Base-by-base conservation (phyloP, 2,113 vertebrate species). In the Probosciger aterrimus region DNA sequence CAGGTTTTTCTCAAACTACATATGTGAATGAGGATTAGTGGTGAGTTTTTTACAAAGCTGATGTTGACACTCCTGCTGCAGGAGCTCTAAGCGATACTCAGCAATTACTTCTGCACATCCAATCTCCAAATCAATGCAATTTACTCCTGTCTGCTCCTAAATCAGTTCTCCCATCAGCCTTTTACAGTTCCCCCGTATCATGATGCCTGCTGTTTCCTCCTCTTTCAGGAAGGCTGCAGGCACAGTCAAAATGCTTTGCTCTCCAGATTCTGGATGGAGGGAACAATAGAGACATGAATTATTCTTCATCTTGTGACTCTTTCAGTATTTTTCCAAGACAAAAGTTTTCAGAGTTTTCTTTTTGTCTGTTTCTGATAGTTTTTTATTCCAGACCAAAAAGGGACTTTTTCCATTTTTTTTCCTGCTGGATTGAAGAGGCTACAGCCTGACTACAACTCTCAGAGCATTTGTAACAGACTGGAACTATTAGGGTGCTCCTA, bases 101-200 rank as follows among this genome's bases (percentile, higher is more conserved):
- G 55, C 50, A 91, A 89, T 78, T 92, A 82, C 52, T 91, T 82
- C 62, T 82, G 70, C 62, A 85, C 25, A 53, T 37, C 50, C 50
- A 78, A 1, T 75, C 50, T 96, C 57, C 75, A 78, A 18, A 84
- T 70, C 46, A 85, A 85, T 81, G 41, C 73, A 59, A 53, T 92
- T 77, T 70, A 89, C 50, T 53, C 60, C 64, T 13, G 4, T 81
- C 73, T 74, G 46, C 55, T 95, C 44, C 64, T 70, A 62, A 53
- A 53, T 63, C 41, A 44, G 53, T 23, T 81, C 28, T 74, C 50
- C 55, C 41, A 46, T 30, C 59, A 80, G 41, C 41, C 31, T 77
- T 65, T 91, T 57, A 43, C 49, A 65, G 41, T 69, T 79, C 6
- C 28, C 11, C 30, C 0, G 0, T 47, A 52, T 43, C 67, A 41